These are phyloP conservation scores for Bombus polaris DNA, from an alignment of 1,140 invertebrate genomes.

Conservation along the genomic window DNA sequence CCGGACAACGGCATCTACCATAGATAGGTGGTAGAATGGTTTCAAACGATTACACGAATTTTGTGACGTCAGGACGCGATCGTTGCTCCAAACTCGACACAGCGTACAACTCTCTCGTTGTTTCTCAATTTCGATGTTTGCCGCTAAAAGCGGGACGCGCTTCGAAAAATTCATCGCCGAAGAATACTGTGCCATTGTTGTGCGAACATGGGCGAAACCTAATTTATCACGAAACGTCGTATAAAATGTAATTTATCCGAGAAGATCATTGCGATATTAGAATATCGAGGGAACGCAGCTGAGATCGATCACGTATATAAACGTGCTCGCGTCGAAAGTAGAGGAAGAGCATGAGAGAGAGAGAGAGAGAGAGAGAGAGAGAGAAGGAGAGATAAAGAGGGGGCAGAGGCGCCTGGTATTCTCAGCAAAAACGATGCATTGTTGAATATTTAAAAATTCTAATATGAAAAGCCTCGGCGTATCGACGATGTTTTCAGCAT, in stretches of 20 bases:
- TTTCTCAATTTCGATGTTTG: conserved; percentile 35
- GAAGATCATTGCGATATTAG: conserved; percentile 59
- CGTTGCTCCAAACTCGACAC: background rate
- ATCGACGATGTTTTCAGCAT: conserved; percentile 48
- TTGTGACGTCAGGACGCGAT: background rate
- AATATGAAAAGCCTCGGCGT: conserved; percentile 34
- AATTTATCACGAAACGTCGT: conserved; percentile 48
- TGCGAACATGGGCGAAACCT: conserved; percentile 1
- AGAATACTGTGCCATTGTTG: conserved; percentile 24
- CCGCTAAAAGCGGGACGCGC: conserved; percentile 22
- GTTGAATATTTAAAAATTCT: conserved; percentile 70
- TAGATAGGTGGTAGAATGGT: too few relatives aligned
- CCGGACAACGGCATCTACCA: too few relatives aligned
- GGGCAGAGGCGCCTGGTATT: conserved; percentile 12
- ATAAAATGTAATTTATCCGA: conserved; percentile 59
- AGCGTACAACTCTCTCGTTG: conserved; percentile 11
- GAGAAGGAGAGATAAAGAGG: too few relatives aligned
- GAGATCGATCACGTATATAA: conserved; percentile 10
- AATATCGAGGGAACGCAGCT: conserved; percentile 19
- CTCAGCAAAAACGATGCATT: conserved; percentile 28
- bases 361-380: background rate
- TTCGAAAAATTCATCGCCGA: conserved; percentile 30
- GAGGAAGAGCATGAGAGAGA: background rate
- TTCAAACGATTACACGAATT: conserved; percentile 3
- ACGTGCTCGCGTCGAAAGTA: background rate